These are phyloP conservation scores for Trichechus manatus DNA, from an alignment of 2,113 vertebrate genomes.

Conservation along the genomic window DNA sequence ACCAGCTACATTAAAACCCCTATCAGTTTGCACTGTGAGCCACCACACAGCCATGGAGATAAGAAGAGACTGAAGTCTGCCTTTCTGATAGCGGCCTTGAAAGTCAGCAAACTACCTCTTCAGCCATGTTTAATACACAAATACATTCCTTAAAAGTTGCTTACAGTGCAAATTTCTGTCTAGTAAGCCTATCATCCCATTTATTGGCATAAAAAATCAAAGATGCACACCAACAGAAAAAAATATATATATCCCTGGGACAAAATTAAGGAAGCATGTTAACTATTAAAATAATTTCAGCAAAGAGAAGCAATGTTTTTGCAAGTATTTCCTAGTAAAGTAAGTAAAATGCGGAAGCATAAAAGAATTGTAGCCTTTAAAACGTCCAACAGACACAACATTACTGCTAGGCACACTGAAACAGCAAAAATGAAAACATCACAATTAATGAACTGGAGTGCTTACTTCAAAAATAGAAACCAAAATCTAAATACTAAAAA, in stretches of 20 bases:
- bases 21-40: background rate
- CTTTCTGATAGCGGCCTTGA: conserved; percentile 36
- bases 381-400: background rate
- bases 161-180: conserved; percentile 10
- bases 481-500: background rate
- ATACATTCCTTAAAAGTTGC: conserved; percentile 11
- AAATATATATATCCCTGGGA: background rate
- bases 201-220: conserved; percentile 51
- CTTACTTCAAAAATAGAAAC: background rate
- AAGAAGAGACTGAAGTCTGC: background rate
- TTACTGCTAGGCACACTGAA: conserved; percentile 24
- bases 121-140: conserved; percentile 19
- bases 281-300: conserved; percentile 6
- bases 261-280: conserved; percentile 38
- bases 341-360: background rate
- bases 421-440: conserved; percentile 4
- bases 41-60: background rate
- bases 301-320: background rate
- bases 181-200: background rate
- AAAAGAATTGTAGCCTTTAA: background rate
- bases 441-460: background rate
- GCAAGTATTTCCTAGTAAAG: background rate
- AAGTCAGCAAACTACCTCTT: conserved; percentile 33
- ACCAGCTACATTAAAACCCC: background rate
- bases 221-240: background rate